Base-by-base conservation (phyloP, 2,888 invertebrate genomes). In the Heteromurus nitidus region DNA sequence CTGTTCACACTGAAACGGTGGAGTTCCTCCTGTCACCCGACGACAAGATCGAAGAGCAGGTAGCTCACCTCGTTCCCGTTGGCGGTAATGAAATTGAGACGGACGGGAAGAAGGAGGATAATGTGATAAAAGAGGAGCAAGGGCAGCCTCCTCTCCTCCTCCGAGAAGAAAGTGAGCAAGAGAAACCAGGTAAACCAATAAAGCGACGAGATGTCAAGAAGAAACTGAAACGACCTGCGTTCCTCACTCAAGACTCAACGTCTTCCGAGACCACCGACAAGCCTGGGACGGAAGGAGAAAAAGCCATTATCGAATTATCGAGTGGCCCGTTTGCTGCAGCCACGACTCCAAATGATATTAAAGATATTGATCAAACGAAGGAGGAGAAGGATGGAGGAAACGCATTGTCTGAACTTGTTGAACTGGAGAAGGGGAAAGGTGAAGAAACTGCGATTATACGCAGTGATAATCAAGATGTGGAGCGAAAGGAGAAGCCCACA, bases 141-240 rank as follows among this genome's bases (percentile, higher is more conserved):
- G 28, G 28, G 26, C 26, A 58, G 55, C 2, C 7, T 16, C 16
- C 20, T 18, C 50, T n/a, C n/a, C n/a, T n/a, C n/a, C n/a, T 44
- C 22, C 24, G 20, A 60, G 62, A 47, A 36, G 75, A 68, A 36
- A 60, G 76, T 50, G 64, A 69, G 1, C 55, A 55, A 18, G 58
- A 26, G 3, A 68, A 58, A 44, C 44, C 70, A 60, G 69, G 31
- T 9, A 82, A 75, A 62, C 76, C 82, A 64, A 69, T 83, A 30
- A 80, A 67, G 50, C 30, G 83, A 64, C 55, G 85, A 44, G 82
- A 83, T 44, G 73, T 76, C 11, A 85, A 83, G 65, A 85, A 83
- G 47, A 83, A 83, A 24, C 22, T 83, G 31, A 83, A 85, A 30
- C 53, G 83, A 42, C 84, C 84, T 50, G 65, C 65, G 28, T 84